Conservation (phyloP, 2,888 invertebrate species). For the Mongoloraphidia duomilia region DNA sequence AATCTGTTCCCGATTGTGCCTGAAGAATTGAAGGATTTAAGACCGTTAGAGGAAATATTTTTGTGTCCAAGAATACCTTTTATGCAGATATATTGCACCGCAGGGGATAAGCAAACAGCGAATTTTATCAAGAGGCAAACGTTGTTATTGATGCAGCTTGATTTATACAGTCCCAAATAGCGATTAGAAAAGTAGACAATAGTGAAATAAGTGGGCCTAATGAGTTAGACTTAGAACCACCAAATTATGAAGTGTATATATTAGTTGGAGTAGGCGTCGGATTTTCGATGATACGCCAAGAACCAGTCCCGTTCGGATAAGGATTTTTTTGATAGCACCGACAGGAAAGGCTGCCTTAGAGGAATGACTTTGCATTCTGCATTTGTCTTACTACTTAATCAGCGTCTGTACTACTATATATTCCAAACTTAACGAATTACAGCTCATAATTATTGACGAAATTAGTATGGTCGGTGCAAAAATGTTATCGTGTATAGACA, state of each 20-base stretch:
- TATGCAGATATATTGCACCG: background rate
- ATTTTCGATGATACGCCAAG: no score
- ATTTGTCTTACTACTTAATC: constrained; percentile 13
- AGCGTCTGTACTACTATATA: no score
- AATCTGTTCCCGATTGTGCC: background rate
- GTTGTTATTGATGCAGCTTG: background rate
- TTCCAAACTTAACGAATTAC: background rate
- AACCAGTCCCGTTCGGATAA: no score
- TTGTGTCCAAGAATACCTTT: background rate
- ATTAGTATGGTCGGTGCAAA: background rate
- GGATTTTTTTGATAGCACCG: no score
- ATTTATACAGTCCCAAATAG: background rate
- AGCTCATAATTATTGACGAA: background rate
- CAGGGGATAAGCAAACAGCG: background rate
- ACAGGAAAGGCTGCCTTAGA: background rate
- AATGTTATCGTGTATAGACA: background rate
- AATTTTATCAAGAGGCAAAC: background rate
- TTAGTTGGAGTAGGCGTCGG: no score
- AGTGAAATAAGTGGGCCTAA: background rate
- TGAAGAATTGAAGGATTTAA: background rate
- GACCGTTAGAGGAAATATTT: background rate
- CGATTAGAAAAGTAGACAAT: background rate
- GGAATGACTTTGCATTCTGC: constrained; percentile 18
- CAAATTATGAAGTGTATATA: no score
- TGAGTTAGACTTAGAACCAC: no score